Conservation (phyloP, 2,113 vertebrate genomes). For the Sminthopsis crassicaudata region DNA sequence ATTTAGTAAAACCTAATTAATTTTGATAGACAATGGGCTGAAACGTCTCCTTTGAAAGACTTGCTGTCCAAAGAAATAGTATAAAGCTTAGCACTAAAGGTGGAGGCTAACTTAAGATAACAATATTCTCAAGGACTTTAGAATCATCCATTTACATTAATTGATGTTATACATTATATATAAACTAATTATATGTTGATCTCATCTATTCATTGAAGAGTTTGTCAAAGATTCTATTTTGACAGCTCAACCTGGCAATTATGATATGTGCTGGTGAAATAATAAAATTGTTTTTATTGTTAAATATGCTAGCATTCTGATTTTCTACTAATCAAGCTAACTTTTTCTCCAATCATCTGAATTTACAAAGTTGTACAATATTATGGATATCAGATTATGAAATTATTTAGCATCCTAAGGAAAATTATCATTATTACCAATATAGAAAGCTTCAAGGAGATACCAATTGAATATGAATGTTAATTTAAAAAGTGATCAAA, state of each 20-base stretch:
- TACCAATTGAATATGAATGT: slow-evolving; percentile 48
- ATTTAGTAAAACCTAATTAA: not conserved
- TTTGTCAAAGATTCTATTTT: not conserved
- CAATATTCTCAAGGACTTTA: not conserved
- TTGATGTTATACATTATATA: not conserved
- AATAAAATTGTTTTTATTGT: not conserved
- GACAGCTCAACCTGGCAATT: not conserved
- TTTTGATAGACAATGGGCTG: slow-evolving; percentile 4
- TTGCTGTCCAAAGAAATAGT: slow-evolving; percentile 23
- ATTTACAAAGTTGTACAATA: slow-evolving; percentile 19
- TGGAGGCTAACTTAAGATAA: not conserved
- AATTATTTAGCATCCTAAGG: slow-evolving; percentile 50
- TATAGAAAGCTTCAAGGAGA: slow-evolving; percentile 50
- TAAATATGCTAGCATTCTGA: not conserved
- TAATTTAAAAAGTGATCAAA: slow-evolving; percentile 24
- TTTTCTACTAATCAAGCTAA: slow-evolving; percentile 6
- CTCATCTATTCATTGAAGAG: not conserved
- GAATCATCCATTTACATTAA: not conserved
- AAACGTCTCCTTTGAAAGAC: not conserved
- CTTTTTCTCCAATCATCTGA: slow-evolving; percentile 19
- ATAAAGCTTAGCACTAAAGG: not conserved
- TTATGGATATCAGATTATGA: slow-evolving; percentile 48
- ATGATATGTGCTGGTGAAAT: not conserved
- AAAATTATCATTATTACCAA: slow-evolving; percentile 50
- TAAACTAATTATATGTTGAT: not conserved